phyloP scores from a whole-genome alignment of 2,113 vertebrate genomes.

The Oryzias javanicus region DNA sequence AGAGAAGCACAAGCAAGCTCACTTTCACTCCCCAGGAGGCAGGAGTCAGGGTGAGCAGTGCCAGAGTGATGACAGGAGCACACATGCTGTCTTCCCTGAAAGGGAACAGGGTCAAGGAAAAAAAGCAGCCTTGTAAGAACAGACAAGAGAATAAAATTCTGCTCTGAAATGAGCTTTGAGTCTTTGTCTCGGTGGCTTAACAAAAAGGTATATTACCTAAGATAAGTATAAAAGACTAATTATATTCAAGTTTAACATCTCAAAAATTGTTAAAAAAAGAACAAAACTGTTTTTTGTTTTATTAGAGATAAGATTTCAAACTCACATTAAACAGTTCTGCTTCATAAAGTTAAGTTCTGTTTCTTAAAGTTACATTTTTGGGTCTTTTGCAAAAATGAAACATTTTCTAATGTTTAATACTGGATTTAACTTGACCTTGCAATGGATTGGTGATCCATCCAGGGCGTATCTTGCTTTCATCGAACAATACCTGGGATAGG shows the following conservation, averaged over 20 bases:
- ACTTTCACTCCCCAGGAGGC: conserved; percentile 25
- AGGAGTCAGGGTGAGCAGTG: conserved; percentile 32
- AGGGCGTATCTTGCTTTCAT: too few relatives aligned
- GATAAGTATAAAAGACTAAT: neutral
- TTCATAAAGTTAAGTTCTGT: too few relatives aligned
- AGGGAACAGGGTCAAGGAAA: conserved; percentile 42
- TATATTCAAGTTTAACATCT: too few relatives aligned
- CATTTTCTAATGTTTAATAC: too few relatives aligned
- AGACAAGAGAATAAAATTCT: conserved; percentile 18
- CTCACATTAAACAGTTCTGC: neutral
- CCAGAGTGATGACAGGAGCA: conserved; percentile 37
- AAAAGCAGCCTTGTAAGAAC: conserved; percentile 25
- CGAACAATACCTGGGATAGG: too few relatives aligned
- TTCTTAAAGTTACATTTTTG: too few relatives aligned
- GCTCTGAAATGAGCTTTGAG: neutral
- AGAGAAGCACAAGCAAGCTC: conserved; percentile 5
- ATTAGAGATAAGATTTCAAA: neutral
- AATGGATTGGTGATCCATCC: too few relatives aligned
- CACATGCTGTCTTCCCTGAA: conserved; percentile 38
- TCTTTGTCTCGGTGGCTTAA: too few relatives aligned
- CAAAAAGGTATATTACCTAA: neutral
- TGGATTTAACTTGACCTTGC: too few relatives aligned
- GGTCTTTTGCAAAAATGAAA: too few relatives aligned
- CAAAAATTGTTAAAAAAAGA: too few relatives aligned
- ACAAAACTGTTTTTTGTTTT: neutral